Evolutionary conservation across 2,113 vertebrate species (phyloP), one percentile per base, ranked within the genome.

Genomic region (Polypterus senegalus): DNA sequence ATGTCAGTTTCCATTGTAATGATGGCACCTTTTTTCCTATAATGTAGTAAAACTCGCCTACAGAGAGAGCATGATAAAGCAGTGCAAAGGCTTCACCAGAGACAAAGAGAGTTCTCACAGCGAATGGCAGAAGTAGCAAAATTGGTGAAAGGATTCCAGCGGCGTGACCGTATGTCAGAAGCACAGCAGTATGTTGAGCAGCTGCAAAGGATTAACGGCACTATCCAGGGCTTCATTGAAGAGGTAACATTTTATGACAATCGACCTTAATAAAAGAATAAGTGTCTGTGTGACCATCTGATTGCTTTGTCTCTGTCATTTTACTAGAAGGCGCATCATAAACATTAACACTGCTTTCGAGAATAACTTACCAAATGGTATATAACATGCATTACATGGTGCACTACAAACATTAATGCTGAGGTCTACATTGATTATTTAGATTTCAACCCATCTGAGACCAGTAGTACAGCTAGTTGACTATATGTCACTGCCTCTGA

Each of bases 1-100:
- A 27, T 27, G 27, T 27, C 27, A 27, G 27, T 1, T 27, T 27
- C 27, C 2, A 27, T 27, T 27, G 27, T 27, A 27, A 27, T 27
- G 27, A 27, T 27, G 27, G 27, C 27, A 27, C 27, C 49, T 9
- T 48, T 68, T 77, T 69, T 72, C 68, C 67, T 71, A 64, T 47
- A n/a, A 67, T 64, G 75, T 70, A 74, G 69, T 81, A 77, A 60
- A 53, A 58, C 75, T 62, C 64, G 74, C 66, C 74, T 77, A 70
- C 70, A 69, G 72, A 79, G 71, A 2, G 62, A 69, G 1, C 1
- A 0, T 1, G 3, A 70, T 62, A 49, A 48, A 65, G 67, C 62
- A 63, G 61, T 62, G 59, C 7, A 11, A n/a, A 73, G 61, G 59
- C 47, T 10, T 46, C 43, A 55, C 56, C 63, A 5, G 63, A 70